Evolutionary conservation across 2,888 invertebrate genomes (phyloP).

Genomic region (Oxycera nigricornis): DNA sequence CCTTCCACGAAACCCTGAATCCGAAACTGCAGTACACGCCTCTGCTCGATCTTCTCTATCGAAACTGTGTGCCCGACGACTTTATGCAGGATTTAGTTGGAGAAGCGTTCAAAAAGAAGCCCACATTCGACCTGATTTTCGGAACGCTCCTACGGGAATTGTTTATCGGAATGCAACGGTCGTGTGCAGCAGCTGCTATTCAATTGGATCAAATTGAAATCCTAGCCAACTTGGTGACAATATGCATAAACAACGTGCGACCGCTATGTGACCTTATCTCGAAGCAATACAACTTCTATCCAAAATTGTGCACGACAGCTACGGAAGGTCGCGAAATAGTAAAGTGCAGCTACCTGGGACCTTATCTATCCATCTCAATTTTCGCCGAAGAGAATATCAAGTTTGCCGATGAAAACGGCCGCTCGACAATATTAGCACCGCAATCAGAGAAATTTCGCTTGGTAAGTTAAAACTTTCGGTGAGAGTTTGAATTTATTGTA

Average conservation of each 20-base stretch:
- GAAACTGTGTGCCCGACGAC: conserved; percentile 68
- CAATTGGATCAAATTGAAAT: conserved; percentile 74
- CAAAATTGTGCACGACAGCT: conserved; percentile 72
- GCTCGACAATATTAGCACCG: conserved; percentile 51
- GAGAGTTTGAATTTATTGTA: too few species aligned
- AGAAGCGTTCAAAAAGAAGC: conserved; percentile 63
- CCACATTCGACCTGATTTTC: conserved; percentile 57
- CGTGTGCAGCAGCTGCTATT: conserved; percentile 45
- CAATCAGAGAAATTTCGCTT: conserved; percentile 56
- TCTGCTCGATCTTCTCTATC: conserved; percentile 67
- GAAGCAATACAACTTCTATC: conserved; percentile 75
- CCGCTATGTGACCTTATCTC: conserved; percentile 78
- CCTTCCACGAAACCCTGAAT: conserved; percentile 55
- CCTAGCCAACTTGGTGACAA: conserved; percentile 80
- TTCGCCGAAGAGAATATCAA: conserved; percentile 93
- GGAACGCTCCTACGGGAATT: conserved; percentile 57
- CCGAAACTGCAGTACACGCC: conserved; percentile 62
- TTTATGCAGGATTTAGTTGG: conserved; percentile 69
- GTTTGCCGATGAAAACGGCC: conserved; percentile 76
- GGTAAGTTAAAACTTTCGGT: conserved; percentile 53
- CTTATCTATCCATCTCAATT: conserved; percentile 89
- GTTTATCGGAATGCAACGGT: conserved; percentile 60
- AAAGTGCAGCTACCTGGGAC: conserved; percentile 84
- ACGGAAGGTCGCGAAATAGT: conserved; percentile 87
- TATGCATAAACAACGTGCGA: conserved; percentile 75